phyloP scores from a whole-genome alignment of 2,888 invertebrate species.

The Chrysomela aeneicollis region DNA sequence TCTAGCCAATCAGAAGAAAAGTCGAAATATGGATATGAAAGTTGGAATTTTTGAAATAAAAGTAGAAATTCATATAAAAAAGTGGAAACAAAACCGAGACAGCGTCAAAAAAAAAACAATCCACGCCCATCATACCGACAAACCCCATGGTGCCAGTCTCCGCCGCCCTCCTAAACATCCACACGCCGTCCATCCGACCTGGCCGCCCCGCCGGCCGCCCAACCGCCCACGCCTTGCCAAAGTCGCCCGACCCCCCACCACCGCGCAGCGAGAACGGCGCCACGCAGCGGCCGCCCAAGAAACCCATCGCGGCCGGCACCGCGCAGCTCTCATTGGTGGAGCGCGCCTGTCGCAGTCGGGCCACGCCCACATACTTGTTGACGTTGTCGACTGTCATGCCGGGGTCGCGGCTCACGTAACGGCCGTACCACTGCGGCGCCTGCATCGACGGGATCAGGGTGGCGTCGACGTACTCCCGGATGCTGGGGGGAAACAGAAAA shows the following conservation, averaged over 20 bases:
- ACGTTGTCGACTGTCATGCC: slow-evolving; percentile 49
- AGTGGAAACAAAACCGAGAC: no score
- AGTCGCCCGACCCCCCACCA: slow-evolving; percentile 37
- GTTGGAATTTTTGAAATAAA: no score
- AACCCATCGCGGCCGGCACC: slow-evolving; percentile 37
- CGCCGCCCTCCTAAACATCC: slow-evolving; percentile 40
- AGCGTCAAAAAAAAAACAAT: no score
- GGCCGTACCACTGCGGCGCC: slow-evolving; percentile 48
- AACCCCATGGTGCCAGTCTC: slow-evolving; percentile 36
- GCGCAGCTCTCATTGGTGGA: slow-evolving; percentile 29
- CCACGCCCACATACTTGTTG: slow-evolving; percentile 50
- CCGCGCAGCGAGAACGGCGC: slow-evolving; percentile 29
- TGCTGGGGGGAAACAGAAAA: no score
- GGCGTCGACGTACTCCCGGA: slow-evolving; percentile 39
- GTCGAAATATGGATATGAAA: no score
- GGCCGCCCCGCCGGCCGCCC: slow-evolving; percentile 19
- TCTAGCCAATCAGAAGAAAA: no score
- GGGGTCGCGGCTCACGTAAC: slow-evolving; percentile 39
- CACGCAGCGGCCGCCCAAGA: slow-evolving; percentile 42
- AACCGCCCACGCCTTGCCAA: slow-evolving; percentile 37
- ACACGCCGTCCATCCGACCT: slow-evolving; percentile 39
- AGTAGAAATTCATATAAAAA: no score
- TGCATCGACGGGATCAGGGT: slow-evolving; percentile 46
- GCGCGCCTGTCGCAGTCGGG: slow-evolving; percentile 47
- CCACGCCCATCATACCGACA: no score